These are phyloP conservation scores for Spodoptera litura DNA, from an alignment of 1,140 invertebrate genomes.

Conservation along the genomic window DNA sequence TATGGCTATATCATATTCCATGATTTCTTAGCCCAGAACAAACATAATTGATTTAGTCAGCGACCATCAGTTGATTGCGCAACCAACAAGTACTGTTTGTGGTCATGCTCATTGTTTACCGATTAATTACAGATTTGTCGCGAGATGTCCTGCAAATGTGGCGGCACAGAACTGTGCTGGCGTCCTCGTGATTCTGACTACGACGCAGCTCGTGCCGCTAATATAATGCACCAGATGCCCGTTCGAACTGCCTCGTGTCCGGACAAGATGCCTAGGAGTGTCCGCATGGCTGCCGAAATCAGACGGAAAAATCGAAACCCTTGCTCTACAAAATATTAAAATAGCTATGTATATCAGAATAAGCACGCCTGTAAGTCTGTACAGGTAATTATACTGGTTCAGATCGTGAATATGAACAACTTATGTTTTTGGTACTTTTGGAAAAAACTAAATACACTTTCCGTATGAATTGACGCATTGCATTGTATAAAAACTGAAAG, in stretches of 20 bases:
- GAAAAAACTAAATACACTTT: too few species aligned
- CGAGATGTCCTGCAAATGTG: slow-evolving; percentile 74
- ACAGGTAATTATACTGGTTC: too few species aligned
- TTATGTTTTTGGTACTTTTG: too few species aligned
- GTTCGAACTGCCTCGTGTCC: slow-evolving; percentile 49
- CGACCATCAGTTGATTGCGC: too few species aligned
- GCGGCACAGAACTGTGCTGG: slow-evolving; percentile 73
- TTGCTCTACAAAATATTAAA: neutral
- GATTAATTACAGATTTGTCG: slow-evolving; percentile 69
- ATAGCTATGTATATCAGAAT: neutral
- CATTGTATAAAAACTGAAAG: too few species aligned
- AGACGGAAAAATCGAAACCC: slow-evolving; percentile 55
- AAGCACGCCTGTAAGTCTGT: neutral
- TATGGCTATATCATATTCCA: too few species aligned
- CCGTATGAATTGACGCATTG: too few species aligned
- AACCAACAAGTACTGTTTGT: too few species aligned
- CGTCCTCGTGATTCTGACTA: slow-evolving; percentile 66
- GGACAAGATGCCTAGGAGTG: slow-evolving; percentile 64
- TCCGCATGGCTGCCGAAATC: slow-evolving; percentile 64
- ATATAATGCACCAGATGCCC: slow-evolving; percentile 68
- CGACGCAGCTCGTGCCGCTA: slow-evolving; percentile 65
- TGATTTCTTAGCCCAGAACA: too few species aligned
- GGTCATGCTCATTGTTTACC: too few species aligned
- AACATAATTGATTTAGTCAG: too few species aligned
- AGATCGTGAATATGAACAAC: too few species aligned